Evolutionary conservation across 2,797 vertebrate genomes (phyloP), one percentile per base, ranked within the genome.

Genomic region (Choloepus didactylus): DNA sequence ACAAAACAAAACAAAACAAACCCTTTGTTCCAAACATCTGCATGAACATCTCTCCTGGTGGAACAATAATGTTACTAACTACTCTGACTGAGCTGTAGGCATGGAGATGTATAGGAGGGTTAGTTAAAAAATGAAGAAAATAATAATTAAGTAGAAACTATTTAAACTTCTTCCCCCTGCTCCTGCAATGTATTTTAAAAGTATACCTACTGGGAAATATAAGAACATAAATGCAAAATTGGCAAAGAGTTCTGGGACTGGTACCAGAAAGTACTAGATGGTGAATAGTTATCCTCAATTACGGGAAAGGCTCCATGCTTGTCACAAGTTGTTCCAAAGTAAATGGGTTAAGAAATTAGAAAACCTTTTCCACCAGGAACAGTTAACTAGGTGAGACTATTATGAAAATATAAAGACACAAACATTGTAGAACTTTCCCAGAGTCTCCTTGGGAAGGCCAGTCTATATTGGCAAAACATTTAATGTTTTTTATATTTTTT

Each of bases 401-500:
- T 81, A 59, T 64, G n/a, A 94, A 89, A 89, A 89, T 77, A 88
- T 59, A 38, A 56, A 95, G 56, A 72, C 72, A 67, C 59, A 87
- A 93, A 76, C 41, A 90, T 15, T 82, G 35, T 9, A 41, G 41
- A 91, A 66, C 46, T 27, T 79, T 91, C 67, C 83, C 59, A 77
- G 9, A 91, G 27, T 81, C 56, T 82, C 38, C 35, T 23, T 54
- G 66, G 62, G 82, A 82, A 87, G 19, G 35, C 62, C 77, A 66
- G 44, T 66, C 25, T 51, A 59, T n/a, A 77, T 60, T 83, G 72
- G 38, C 56, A 77, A 82, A 87, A 87, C 27, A 73, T 44, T 64
- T 5, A 77, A 72, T n/a, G 66, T 41, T 94, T 44, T 86, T 86
- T 49, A 54, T 85, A 56, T 49, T 84, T 87, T 44, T 62, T 83